Percentiles rank a stretch among this genome's conserved stretches.
These are phyloP conservation scores for Arrhamphus sclerolepis DNA, from an alignment of 2,797 vertebrate genomes.

Conservation along the genomic window DNA sequence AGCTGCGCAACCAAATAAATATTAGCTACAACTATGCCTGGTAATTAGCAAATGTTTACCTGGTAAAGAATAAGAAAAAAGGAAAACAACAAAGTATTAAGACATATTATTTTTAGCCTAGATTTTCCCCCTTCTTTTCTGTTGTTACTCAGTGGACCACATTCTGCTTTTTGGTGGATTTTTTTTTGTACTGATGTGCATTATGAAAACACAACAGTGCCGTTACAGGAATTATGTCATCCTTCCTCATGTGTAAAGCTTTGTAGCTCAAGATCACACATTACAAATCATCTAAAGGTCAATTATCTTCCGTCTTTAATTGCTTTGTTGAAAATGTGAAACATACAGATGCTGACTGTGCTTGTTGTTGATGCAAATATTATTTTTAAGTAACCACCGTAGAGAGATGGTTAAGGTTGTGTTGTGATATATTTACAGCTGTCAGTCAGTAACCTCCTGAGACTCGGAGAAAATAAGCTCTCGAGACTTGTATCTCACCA, in stretches of 20 bases:
- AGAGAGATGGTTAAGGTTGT: conserved; percentile 67
- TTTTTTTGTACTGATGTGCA: neutral
- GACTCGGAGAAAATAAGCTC: conserved; percentile 73
- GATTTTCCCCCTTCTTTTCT: too few species aligned
- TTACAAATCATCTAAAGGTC: conserved; percentile 2
- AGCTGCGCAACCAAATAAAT: too few species aligned
- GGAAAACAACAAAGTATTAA: too few species aligned
- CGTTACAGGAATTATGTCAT: neutral
- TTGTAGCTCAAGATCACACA: neutral
- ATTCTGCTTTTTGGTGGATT: too few species aligned
- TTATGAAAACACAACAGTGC: conserved; percentile 30
- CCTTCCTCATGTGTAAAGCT: neutral
- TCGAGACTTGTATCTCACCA: conserved; percentile 75
- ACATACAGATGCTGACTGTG: conserved; percentile 46
- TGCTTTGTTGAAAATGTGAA: conserved; percentile 61
- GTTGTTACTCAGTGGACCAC: too few species aligned
- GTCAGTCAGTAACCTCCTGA: conserved; percentile 81
- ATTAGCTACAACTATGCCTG: too few species aligned
- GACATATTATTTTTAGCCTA: too few species aligned
- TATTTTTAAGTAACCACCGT: conserved; percentile 55
- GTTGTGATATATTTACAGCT: conserved; percentile 79
- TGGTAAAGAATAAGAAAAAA: too few species aligned
- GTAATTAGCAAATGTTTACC: too few species aligned
- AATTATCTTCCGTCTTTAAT: conserved; percentile 37
- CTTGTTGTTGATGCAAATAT: conserved; percentile 69